Evolutionary conservation across 2,888 invertebrate species (phyloP).

Genomic region (Nesidiocoris tenuis): DNA sequence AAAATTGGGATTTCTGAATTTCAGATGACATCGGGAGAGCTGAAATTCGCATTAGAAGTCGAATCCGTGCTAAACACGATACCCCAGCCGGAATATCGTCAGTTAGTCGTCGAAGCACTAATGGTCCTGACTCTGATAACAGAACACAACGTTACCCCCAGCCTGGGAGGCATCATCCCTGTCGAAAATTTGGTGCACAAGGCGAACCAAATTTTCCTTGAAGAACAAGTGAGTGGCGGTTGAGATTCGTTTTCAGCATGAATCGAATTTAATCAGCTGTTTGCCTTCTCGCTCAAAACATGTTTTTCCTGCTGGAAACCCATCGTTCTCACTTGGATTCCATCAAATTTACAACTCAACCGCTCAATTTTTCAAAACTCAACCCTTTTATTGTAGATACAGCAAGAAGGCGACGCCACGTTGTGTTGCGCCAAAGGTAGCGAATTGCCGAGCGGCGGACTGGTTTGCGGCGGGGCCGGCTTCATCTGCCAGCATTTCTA

Average conservation of each 20-base stretch:
- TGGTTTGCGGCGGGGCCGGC: conserved; percentile 88
- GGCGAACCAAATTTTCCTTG: conserved; percentile 91
- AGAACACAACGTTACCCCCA: conserved; percentile 77
- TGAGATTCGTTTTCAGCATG: no score
- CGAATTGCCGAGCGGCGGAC: conserved; percentile 62
- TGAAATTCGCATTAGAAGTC: conserved; percentile 96
- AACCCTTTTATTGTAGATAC: conserved; percentile 3
- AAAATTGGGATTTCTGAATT: no score
- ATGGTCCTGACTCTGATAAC: conserved; percentile 92
- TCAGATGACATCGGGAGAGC: conserved; percentile 94
- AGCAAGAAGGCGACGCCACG: conserved; percentile 81
- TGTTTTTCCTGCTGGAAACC: no score
- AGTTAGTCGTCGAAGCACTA: conserved; percentile 92
- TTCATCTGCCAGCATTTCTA: conserved; percentile 96
- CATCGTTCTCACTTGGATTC: no score
- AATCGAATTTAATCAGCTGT: no score
- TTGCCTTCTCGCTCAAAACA: no score
- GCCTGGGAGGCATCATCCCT: conserved; percentile 76
- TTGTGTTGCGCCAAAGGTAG: conserved; percentile 81
- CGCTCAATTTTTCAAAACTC: no score
- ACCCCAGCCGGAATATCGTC: conserved; percentile 97
- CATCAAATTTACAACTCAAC: no score
- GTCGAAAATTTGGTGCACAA: conserved; percentile 91
- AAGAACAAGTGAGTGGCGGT: conserved; percentile 92
- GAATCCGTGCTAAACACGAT: conserved; percentile 96